These are phyloP conservation scores for Arctia plantaginis DNA, from an alignment of 2,888 invertebrate genomes.

Conservation along the genomic window DNA sequence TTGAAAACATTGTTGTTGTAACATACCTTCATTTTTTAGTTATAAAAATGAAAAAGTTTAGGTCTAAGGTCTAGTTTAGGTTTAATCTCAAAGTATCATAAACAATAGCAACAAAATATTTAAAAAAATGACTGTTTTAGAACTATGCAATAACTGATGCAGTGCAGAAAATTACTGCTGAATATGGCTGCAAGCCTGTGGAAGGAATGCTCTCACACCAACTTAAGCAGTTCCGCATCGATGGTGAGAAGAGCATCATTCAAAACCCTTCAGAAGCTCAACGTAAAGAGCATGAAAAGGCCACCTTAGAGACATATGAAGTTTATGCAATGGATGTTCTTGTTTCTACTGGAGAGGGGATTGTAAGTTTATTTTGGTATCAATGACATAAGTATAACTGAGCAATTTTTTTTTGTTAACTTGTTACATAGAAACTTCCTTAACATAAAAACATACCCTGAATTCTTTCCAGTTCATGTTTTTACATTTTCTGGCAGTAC, in stretches of 20 bases:
- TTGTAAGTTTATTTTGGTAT: conserved; percentile 84
- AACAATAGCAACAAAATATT: neutral
- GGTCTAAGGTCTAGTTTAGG: no score
- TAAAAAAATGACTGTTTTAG: conserved; percentile 81
- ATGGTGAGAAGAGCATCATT: conserved; percentile 94
- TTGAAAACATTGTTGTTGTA: no score
- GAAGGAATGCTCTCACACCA: conserved; percentile 99
- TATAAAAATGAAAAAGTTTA: no score
- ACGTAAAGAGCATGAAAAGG: conserved; percentile 98
- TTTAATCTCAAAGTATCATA: neutral
- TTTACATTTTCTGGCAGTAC: conserved; percentile 66
- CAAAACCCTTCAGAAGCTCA: conserved; percentile 99
- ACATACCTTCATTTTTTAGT: no score
- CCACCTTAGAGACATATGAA: conserved; percentile 97
- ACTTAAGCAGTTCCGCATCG: conserved; percentile 97
- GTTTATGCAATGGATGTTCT: conserved; percentile 99
- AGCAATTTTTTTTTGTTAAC: neutral
- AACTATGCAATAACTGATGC: conserved; percentile 96
- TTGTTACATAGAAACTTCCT: neutral
- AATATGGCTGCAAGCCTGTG: conserved; percentile 98
- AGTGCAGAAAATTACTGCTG: conserved; percentile 96
- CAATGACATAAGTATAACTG: neutral
- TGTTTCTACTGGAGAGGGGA: conserved; percentile 97
- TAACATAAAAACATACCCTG: conserved; percentile 52
- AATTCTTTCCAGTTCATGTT: conserved; percentile 70